These are phyloP conservation scores for Centropus bengalensis DNA, from an alignment of 2,113 vertebrate genomes.

Conservation along the genomic window DNA sequence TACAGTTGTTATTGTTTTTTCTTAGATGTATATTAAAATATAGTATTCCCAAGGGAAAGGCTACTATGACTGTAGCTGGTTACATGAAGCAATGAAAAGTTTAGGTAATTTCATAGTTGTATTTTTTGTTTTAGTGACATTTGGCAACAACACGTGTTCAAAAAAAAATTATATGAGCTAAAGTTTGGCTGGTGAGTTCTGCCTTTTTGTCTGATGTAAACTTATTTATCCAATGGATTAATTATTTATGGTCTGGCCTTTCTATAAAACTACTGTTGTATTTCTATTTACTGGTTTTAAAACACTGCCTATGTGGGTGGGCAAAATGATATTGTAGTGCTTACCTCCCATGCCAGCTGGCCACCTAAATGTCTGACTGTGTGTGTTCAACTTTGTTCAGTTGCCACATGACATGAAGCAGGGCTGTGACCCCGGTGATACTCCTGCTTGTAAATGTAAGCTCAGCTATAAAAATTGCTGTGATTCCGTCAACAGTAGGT, in stretches of 20 bases:
- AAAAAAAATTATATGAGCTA: conserved; percentile 5
- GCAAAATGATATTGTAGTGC: conserved; percentile 42
- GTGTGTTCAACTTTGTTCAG: conserved; percentile 71
- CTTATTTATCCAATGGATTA: conserved; percentile 54
- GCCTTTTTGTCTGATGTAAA: conserved; percentile 19
- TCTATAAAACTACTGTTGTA: conserved; percentile 67
- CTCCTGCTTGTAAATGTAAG: conserved; percentile 81
- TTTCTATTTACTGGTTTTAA: conserved; percentile 59
- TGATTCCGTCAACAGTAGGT: conserved; percentile 74
- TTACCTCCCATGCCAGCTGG: conserved; percentile 73
- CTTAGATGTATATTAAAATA: not conserved
- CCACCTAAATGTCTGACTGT: conserved; percentile 71
- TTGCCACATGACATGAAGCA: conserved; percentile 75
- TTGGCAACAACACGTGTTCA: not conserved
- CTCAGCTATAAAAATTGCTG: conserved; percentile 72
- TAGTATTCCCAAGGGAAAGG: not conserved
- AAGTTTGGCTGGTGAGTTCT: conserved; percentile 1
- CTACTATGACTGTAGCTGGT: not conserved
- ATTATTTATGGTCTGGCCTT: conserved; percentile 60
- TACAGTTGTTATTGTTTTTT: not conserved
- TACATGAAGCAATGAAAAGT: not conserved
- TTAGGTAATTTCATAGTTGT: not conserved
- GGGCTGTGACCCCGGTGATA: conserved; percentile 74
- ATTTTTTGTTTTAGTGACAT: not conserved
- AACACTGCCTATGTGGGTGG: conserved; percentile 72